Percentiles rank a stretch among this genome's conserved stretches.
Evolutionary conservation across 2,797 vertebrate species (phyloP).

Genomic region (Gymnocypris eckloni): DNA sequence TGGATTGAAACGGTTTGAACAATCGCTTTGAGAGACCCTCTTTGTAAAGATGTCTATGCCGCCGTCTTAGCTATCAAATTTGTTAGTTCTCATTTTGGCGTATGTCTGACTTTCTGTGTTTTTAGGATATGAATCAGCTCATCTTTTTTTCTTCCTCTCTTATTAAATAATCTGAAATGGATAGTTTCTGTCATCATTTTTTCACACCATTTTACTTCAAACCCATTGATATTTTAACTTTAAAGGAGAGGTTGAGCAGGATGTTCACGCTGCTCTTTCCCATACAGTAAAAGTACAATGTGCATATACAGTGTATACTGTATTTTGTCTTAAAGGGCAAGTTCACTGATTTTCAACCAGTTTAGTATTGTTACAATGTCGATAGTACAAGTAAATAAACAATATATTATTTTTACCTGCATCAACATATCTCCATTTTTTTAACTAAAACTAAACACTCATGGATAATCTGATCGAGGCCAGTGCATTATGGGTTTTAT

Average conservation of each 20-base stretch:
- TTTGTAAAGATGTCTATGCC: slow-evolving; percentile 19
- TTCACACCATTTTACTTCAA: not conserved
- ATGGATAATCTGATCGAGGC: not conserved
- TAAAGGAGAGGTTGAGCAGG: not conserved
- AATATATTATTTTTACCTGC: not conserved
- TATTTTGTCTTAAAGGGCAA: not conserved
- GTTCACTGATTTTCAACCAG: not conserved
- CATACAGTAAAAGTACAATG: not conserved
- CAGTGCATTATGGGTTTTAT: not conserved
- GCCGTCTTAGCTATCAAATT: not conserved
- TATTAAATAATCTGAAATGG: not conserved
- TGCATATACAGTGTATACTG: too few species aligned
- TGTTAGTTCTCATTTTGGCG: slow-evolving; percentile 5
- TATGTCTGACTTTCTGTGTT: slow-evolving; percentile 10
- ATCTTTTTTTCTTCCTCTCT: not conserved
- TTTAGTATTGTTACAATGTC: not conserved
- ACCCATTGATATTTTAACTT: not conserved
- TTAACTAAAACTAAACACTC: not conserved
- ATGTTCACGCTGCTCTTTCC: not conserved
- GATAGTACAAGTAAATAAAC: not conserved
- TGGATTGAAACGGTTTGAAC: slow-evolving; percentile 18
- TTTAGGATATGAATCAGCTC: slow-evolving; percentile 12
- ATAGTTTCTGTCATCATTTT: slow-evolving; percentile 12
- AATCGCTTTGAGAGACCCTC: slow-evolving; percentile 11
- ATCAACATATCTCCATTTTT: not conserved